Conservation (phyloP, 2,888 invertebrate genomes). For the Clistopyga incitator region DNA sequence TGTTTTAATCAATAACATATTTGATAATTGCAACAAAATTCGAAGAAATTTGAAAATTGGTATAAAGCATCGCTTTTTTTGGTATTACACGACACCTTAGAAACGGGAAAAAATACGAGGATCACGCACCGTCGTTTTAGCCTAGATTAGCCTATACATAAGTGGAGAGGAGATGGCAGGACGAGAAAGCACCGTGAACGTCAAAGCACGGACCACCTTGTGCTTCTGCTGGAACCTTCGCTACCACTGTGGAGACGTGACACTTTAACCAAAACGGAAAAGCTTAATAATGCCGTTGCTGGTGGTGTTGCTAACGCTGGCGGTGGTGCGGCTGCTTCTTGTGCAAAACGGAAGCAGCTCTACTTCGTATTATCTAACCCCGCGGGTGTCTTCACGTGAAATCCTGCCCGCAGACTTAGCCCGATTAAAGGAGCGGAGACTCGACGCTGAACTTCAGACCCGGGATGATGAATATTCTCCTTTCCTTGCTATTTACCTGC, state of each 20-base stretch:
- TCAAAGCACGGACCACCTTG: slow-evolving; percentile 16
- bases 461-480: background rate
- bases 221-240: slow-evolving; percentile 25
- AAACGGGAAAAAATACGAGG: no score
- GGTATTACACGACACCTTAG: no score
- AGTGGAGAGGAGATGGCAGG: slow-evolving; percentile 4
- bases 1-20: no score
- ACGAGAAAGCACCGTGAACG: slow-evolving; percentile 12
- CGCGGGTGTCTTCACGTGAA: slow-evolving; percentile 44
- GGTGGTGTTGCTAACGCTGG: slow-evolving; percentile 4
- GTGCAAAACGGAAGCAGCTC: slow-evolving; percentile 40
- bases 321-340: slow-evolving; percentile 16
- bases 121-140: no score
- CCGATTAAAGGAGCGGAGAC: slow-evolving; percentile 29
- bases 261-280: slow-evolving; percentile 65
- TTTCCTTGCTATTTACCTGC: background rate
- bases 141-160: background rate
- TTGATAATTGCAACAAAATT: no score
- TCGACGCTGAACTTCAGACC: background rate
- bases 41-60: no score
- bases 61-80: no score
- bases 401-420: slow-evolving; percentile 38
- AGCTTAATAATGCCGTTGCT: slow-evolving; percentile 60
- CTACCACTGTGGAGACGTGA: slow-evolving; percentile 56
- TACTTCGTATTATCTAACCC: slow-evolving; percentile 54